Base-by-base conservation (phyloP, 1,140 invertebrate species). In the Drosophila fuyamai region DNA sequence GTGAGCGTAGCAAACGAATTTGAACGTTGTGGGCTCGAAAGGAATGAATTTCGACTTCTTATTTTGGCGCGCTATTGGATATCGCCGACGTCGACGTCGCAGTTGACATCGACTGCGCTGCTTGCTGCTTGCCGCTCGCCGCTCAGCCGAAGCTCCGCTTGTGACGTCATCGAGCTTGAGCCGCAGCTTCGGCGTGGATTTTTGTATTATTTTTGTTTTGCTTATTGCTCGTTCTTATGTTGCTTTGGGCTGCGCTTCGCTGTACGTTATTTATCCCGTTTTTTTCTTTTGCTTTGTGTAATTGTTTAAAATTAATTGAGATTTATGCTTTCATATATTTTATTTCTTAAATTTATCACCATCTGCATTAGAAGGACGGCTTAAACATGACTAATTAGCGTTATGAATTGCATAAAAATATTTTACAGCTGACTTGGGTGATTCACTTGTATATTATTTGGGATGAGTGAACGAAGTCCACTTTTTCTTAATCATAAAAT, bases 1-100 rank as follows among this genome's bases (percentile, higher is more conserved):
- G 74, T 89, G 90, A 92, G 90, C 90, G 83, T 76, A 90, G 77
- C 83, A 89, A 92, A 92, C 90, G 85, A 90, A 84, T 89, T 89
- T 89, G 84, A 89, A 89, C 84, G 75, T 79, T 79, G 76, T 79
- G 67, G 53, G 76, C 59, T 62, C 66, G 72, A 89, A 89, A 89
- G 85, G 85, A 89, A 89, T 89, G 84, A 89, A 88, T 81, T 84
- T 81, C 85, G 85, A 89, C 84, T 89, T 89, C 84, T 89, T 89
- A 89, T 89, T 89, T 89, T 89, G 84, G 80, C 80, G 84, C 80
- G 81, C 85, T 84, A 89, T 90, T 84, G 84, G 85, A 84, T 84
- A 80, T 77, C 36, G 72, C 44, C 75, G 75, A 50, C 55, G 75
- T 41, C 40, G 40, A n/a, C 75, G 62, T 23, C 40, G 65, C 40